Conservation (phyloP, 2,888 invertebrate genomes). For the Himalopsyche japonica region DNA sequence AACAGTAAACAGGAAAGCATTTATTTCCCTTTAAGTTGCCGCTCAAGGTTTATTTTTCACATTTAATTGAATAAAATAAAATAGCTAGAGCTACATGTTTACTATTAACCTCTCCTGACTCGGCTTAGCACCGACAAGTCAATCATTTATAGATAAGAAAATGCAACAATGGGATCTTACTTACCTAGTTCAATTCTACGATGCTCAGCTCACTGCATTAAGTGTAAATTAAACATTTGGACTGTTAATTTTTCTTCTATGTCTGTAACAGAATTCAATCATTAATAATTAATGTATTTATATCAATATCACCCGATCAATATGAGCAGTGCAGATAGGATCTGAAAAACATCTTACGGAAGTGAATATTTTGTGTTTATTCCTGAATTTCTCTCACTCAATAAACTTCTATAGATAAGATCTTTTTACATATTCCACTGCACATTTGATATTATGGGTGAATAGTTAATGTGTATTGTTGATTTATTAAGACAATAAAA, state of each 20-base stretch:
- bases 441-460: too few relatives aligned
- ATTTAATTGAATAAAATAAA: background rate
- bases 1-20: too few relatives aligned
- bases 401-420: too few relatives aligned
- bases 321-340: too few relatives aligned
- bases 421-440: too few relatives aligned
- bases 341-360: too few relatives aligned
- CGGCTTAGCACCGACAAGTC: background rate
- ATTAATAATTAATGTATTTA: too few relatives aligned
- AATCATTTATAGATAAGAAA: background rate
- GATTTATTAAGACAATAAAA: too few relatives aligned
- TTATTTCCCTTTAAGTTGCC: background rate
- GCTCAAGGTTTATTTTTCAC: background rate
- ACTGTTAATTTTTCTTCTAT: background rate
- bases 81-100: background rate
- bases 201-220: background rate
- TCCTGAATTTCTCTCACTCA: too few relatives aligned
- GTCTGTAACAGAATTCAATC: background rate
- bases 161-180: background rate
- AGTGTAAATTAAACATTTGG: background rate
- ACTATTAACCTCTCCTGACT: background rate
- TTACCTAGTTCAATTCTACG: background rate
- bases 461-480: too few relatives aligned
- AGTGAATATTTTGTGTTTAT: too few relatives aligned
- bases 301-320: too few relatives aligned